Base-by-base conservation (phyloP, 2,797 vertebrate genomes). In the Sebastes reedi region DNA sequence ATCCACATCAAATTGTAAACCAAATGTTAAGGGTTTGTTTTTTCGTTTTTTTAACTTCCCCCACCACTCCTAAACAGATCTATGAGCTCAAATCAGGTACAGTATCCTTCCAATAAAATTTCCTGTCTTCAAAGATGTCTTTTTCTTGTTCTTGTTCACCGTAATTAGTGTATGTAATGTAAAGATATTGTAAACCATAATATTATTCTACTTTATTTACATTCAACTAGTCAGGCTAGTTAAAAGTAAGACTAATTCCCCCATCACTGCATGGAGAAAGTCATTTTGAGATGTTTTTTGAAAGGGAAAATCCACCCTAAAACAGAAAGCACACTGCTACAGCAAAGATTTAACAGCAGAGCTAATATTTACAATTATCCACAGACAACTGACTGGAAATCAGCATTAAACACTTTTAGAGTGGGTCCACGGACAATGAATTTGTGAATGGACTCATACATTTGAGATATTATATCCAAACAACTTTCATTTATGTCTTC, bases 81-180 rank as follows among this genome's bases (percentile, higher is more conserved):
- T 36, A 24, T 87, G 59, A 22, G 67, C 75, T 87, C 16, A 50
- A 83, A 88, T 90, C 69, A 67, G 87, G 76, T 88, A 86, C 60
- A 46, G 1, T 14, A 25, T 80, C 50, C 27, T 70, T 86, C 64
- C 62, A 94, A 92, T 92, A 93, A 93, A 94, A 77, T 42, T 13
- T 30, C 22, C 18, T 42, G 22, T 76, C 74, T 77, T 70, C 22
- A 78, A 69, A 52, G 4, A 66, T 32, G 34, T 52, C 13, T 24
- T 8, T 30, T 46, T 14, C 0, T 39, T 11, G 1, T 67, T 67
- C 2, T 56, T 55, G 1, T 58, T 59, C 4, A 46, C 2, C 8
- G 8, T 46, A 13, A 36, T 39, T 42, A 18, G 2, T 54, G 30
- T 42, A 22, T 29, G 32, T 64, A 25, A 60, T 29, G n/a, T 24